Evolutionary conservation across 2,888 invertebrate species (phyloP), one percentile per base, ranked within the genome.

Genomic region (Cephalotes varians): DNA sequence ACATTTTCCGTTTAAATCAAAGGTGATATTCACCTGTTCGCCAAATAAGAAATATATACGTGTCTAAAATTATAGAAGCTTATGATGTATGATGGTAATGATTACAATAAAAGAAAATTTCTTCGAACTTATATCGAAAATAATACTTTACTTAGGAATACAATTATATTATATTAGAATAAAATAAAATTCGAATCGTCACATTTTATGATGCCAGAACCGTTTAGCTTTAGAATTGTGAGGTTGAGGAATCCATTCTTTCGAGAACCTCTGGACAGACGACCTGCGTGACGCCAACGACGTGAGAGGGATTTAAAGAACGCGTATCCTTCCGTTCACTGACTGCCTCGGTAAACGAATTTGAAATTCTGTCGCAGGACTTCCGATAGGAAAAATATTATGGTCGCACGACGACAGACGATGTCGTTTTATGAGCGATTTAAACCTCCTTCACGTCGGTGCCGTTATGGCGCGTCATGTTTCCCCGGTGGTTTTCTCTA

Each of bases 251-350:
- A 77, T 77, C 31, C 44, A 31, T 7, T 21, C 21, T 18, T 40
- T 69, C 18, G 44, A 37, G 15, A 4, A 44, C 54, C 72, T 15
- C 44, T 21, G 34, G 31, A 40, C 71, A 31, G 47, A 51, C 40
- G 31, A 54, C 54, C 44, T 56, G 72, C 77, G 72, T 77, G 72
- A 77, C 72, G 40, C 77, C 71, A 60, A 34, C 64, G 54, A 77
- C 77, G 81, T 62, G 81, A 81, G 77, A 77, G 25, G 77, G 62
- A 81, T 81, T 77, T 64, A 64, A 62, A 81, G 54, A 81, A 76
- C 77, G 81, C 64, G 54, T 62, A 58, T 54, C 62, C 25, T 56
- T 40, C 54, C 40, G 44, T 81, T 81, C 40, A 6, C 15, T 28
- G 76, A 31, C 49, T 47, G 18, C 44, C 49, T 62, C 77, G 77